phyloP scores from a whole-genome alignment of 1,140 invertebrate genomes.

The Drosophila virilis region DNA sequence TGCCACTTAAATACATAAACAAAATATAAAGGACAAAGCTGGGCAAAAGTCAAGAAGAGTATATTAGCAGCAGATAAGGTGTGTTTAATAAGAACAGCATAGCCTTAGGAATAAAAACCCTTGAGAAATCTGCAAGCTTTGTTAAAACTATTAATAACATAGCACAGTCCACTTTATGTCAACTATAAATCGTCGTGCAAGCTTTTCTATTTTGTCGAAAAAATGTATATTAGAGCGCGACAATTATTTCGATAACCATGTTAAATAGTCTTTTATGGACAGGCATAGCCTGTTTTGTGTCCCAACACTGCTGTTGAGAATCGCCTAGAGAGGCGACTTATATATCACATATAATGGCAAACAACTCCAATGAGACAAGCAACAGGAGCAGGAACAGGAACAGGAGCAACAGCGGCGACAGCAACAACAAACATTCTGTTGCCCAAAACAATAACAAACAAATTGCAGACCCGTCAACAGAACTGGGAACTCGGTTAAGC shows the following conservation, averaged over 20 bases:
- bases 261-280: too few species aligned
- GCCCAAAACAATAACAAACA: slow-evolving; percentile 35
- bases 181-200: background rate
- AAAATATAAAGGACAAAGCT: background rate
- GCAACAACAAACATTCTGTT: slow-evolving; percentile 16
- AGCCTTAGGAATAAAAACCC: too few species aligned
- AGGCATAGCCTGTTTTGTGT: too few species aligned
- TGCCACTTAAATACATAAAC: slow-evolving; percentile 8
- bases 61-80: too few species aligned
- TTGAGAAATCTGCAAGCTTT: too few species aligned
- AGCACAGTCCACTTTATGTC: background rate
- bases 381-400: slow-evolving; percentile 6
- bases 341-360: slow-evolving; percentile 28
- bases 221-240: background rate
- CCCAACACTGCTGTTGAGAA: background rate
- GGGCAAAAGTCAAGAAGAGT: background rate
- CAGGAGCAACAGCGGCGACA: slow-evolving; percentile 38
- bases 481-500: slow-evolving; percentile 14
- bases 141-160: too few species aligned
- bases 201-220: background rate
- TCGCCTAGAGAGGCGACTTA: background rate
- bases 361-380: slow-evolving; percentile 30
- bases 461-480: slow-evolving; percentile 21
- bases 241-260: slow-evolving; percentile 15
- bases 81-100: too few species aligned